Evolutionary conservation across 2,113 vertebrate species (phyloP).

Genomic region (Echinops telfairi): DNA sequence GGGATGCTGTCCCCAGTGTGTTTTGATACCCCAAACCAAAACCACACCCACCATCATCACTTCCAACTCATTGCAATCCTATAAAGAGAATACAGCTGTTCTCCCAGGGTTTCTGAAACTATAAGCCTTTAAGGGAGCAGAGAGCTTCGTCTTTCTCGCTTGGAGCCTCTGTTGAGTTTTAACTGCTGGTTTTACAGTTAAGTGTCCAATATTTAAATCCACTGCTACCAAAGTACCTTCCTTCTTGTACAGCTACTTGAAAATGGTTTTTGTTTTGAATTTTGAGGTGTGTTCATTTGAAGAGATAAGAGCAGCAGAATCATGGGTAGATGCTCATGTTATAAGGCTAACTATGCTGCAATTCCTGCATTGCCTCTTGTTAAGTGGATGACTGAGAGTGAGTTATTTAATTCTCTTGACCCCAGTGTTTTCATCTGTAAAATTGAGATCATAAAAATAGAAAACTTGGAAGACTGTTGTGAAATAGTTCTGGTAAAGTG

Average conservation of each 20-base stretch:
- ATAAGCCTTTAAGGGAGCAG: no score
- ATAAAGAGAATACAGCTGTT: no score
- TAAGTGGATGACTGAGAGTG: not conserved
- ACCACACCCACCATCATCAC: no score
- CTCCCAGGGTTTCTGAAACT: no score
- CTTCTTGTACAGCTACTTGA: not conserved
- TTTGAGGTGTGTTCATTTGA: not conserved
- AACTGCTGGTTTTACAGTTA: no score
- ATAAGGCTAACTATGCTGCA: rapidly evolving
- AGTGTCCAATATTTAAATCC: no score
- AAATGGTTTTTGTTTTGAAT: not conserved
- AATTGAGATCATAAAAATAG: conserved; percentile 22
- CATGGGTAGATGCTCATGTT: not conserved
- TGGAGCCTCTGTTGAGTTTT: no score
- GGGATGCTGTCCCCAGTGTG: not conserved
- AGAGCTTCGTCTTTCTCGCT: no score
- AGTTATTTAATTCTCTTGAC: not conserved
- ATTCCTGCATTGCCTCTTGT: not conserved
- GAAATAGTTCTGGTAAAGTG: not conserved
- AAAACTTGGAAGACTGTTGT: not conserved
- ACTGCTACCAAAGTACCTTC: no score
- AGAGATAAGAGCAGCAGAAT: not conserved
- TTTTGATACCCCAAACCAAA: no score
- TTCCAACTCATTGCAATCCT: no score
- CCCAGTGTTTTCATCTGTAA: conserved; percentile 16